Evolutionary conservation across 2,113 vertebrate species (phyloP).

Genomic region (Peromyscus leucopus): DNA sequence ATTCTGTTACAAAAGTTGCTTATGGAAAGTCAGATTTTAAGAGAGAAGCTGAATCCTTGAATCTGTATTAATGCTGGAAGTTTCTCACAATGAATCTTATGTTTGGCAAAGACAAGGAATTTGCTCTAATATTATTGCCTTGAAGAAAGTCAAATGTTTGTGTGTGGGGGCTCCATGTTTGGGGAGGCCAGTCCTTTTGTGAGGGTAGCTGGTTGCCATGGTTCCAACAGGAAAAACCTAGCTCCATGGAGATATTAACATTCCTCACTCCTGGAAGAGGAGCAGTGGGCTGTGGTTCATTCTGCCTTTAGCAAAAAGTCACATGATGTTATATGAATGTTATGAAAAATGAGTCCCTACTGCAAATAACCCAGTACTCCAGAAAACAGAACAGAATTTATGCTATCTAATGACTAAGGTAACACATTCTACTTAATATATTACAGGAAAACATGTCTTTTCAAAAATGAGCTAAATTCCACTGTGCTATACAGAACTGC

Average conservation of each 20-base stretch:
- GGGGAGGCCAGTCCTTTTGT: slow-evolving; percentile 89
- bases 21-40: neutral
- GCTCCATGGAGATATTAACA: slow-evolving; percentile 91
- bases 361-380: slow-evolving; percentile 83
- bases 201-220: slow-evolving; percentile 90
- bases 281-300: slow-evolving; percentile 67
- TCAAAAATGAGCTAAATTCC: slow-evolving; percentile 70
- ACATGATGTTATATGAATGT: slow-evolving; percentile 80
- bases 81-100: slow-evolving; percentile 79
- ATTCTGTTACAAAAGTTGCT: neutral
- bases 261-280: slow-evolving; percentile 89
- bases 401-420: neutral
- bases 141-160: slow-evolving; percentile 87
- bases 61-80: slow-evolving; percentile 35
- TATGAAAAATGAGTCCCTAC: slow-evolving; percentile 84
- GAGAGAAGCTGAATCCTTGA: slow-evolving; percentile 6
- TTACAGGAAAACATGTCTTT: slow-evolving; percentile 79
- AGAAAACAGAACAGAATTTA: slow-evolving; percentile 74
- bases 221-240: slow-evolving; percentile 91
- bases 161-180: slow-evolving; percentile 83
- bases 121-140: slow-evolving; percentile 83
- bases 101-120: slow-evolving; percentile 82
- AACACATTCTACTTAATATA: slow-evolving; percentile 76
- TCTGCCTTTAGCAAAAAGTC: slow-evolving; percentile 83
- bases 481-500: slow-evolving; percentile 59